Evolutionary conservation across 2,888 invertebrate genomes (phyloP), one percentile per base, ranked within the genome.

Genomic region (Cryptocephalus moraei): DNA sequence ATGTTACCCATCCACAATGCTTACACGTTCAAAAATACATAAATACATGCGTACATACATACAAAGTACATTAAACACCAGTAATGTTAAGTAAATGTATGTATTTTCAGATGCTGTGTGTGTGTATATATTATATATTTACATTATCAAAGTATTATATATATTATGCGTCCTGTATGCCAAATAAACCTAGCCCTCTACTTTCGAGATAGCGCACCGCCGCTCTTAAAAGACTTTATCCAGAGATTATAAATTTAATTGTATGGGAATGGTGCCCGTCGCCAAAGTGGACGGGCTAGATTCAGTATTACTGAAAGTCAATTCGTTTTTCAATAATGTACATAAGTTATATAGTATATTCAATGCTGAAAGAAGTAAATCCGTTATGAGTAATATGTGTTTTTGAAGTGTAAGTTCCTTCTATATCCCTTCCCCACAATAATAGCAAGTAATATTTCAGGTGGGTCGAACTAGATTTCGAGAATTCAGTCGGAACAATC

Each of bases 21-120:
- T 70, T 70, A 70, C 71, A 71, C 72, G 70, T 72, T 71, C 72
- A 72, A 72, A 71, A 71, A 70, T 66, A 70, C 69, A 70, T 68
- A 55, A 56, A 50, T 51, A 60, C 60, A 61, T 60, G 58, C 57
- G 53, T 58, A 62, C 62, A 64, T 57, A 59, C 58, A 51, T 46
- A 55, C 49, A 50, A 54, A 50, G 48, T 50, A 55, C 57, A 58
- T 56, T 55, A 57, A 58, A 62, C 60, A 58, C 58, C 62, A 60
- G 54, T 55, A 59, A 59, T 50, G 52, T 58, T 63, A 65, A 64
- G 63, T 65, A 68, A 68, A 68, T 69, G 67, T 69, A 68, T 68
- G 68, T 70, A 69, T 70, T 69, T 70, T 70, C 70, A 64, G 66
- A 67, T 66, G 68, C 67, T 68, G 64, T 67, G 65, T 67, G 64